These are phyloP conservation scores for Brachyhypopomus gauderio DNA, from an alignment of 2,113 vertebrate genomes.

Conservation along the genomic window DNA sequence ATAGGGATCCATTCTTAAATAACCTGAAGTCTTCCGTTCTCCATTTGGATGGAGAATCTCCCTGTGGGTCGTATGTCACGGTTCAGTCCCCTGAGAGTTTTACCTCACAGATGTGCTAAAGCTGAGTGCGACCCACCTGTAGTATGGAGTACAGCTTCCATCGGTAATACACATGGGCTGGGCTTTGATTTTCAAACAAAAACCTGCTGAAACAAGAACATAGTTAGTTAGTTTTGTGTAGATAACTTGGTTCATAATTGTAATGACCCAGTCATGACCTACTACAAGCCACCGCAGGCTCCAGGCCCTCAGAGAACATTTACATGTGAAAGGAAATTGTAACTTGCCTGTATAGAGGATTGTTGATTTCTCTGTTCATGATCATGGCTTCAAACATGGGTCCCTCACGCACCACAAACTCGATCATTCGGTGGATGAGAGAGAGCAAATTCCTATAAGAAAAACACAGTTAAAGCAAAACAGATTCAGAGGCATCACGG, in stretches of 20 bases:
- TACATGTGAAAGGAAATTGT: background rate
- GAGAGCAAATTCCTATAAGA: constrained; percentile 99
- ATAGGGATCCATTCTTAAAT: constrained; percentile 97
- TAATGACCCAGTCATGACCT: background rate
- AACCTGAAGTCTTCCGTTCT: constrained; percentile 94
- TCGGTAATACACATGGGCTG: constrained; percentile 97
- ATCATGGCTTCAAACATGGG: constrained; percentile 99
- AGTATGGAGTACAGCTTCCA: constrained; percentile 98
- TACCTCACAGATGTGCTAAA: background rate
- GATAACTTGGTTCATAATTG: background rate
- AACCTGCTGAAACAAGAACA: constrained; percentile 77
- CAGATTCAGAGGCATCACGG: constrained; percentile 85
- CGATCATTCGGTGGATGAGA: constrained; percentile 99
- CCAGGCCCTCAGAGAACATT: no score
- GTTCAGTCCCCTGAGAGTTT: background rate
- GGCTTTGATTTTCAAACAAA: constrained; percentile 99
- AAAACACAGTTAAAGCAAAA: constrained; percentile 99
- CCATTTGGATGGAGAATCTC: constrained; percentile 96
- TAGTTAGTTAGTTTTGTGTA: background rate
- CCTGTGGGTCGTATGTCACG: constrained; percentile 69
- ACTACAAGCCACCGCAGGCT: no score
- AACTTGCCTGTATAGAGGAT: constrained; percentile 95
- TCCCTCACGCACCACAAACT: constrained; percentile 99
- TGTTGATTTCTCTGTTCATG: constrained; percentile 99
- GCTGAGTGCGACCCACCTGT: constrained; percentile 78